These are phyloP conservation scores for Melanostigma gelatinosum DNA, from an alignment of 2,113 vertebrate species.

Conservation along the genomic window DNA sequence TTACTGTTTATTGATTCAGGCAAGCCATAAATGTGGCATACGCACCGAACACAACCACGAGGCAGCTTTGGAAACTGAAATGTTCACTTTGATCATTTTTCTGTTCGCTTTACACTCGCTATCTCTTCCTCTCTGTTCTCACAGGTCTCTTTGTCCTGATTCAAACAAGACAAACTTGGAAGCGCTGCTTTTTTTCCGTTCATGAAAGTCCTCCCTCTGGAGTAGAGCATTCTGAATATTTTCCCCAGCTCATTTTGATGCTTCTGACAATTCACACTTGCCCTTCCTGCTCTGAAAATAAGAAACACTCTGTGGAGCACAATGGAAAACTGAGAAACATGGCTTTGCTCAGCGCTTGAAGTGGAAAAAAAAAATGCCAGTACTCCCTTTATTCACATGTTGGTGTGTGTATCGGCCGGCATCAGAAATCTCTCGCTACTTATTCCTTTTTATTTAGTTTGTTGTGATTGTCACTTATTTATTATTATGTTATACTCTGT, in stretches of 20 bases:
- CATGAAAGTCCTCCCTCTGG: constrained; percentile 68
- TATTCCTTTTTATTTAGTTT: not conserved
- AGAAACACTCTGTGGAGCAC: constrained; percentile 41
- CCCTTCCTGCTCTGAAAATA: constrained; percentile 60
- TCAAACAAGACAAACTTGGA: constrained; percentile 67
- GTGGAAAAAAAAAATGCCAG: not conserved
- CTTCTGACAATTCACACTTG: constrained; percentile 64
- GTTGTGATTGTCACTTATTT: not conserved
- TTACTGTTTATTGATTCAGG: constrained; percentile 70
- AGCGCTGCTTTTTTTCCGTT: constrained; percentile 67
- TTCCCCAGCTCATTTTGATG: constrained; percentile 62
- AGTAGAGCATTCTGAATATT: constrained; percentile 63
- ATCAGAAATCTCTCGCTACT: not conserved
- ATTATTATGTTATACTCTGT: not conserved
- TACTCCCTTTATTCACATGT: not conserved
- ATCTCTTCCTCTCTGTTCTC: constrained; percentile 40
- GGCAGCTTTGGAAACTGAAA: constrained; percentile 30
- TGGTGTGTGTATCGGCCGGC: not conserved
- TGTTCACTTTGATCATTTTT: constrained; percentile 35
- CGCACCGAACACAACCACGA: constrained; percentile 43
- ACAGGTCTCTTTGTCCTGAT: constrained; percentile 32
- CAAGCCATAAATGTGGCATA: constrained; percentile 38
- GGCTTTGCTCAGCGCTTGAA: constrained; percentile 39
- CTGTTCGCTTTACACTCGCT: constrained; percentile 33
- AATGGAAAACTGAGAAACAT: constrained; percentile 60